These are phyloP conservation scores for Ranitomeya imitator DNA, from an alignment of 2,113 vertebrate species.

Conservation along the genomic window DNA sequence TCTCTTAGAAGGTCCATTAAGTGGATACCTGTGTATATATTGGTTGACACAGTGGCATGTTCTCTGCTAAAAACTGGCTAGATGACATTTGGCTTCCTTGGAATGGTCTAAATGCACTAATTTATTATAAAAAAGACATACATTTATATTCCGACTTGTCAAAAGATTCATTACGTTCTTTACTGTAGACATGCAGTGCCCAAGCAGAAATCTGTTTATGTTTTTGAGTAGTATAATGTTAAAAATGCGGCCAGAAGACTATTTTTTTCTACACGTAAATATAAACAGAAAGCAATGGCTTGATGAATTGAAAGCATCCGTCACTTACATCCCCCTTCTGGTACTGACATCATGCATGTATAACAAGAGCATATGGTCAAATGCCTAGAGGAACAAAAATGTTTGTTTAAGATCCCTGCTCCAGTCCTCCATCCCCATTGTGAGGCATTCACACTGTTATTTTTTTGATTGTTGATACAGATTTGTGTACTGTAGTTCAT, in stretches of 20 bases:
- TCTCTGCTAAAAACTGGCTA: not conserved
- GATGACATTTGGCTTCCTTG: not conserved
- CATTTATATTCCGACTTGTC: not conserved
- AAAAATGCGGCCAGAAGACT: not conserved
- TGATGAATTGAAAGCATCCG: not conserved
- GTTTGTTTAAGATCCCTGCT: constrained; percentile 33
- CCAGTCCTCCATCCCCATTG: not conserved
- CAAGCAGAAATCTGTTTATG: not conserved
- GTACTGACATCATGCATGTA: constrained; percentile 56
- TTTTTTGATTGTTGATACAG: not conserved
- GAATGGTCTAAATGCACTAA: not conserved
- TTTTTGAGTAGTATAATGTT: not conserved
- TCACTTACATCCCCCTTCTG: constrained; percentile 24
- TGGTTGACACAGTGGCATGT: not conserved
- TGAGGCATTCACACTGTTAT: constrained; percentile 10
- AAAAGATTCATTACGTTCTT: too few species aligned
- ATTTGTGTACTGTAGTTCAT: not conserved
- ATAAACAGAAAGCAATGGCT: constrained; percentile 31
- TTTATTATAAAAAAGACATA: not conserved
- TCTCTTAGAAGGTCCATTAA: not conserved
- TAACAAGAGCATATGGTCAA: constrained; percentile 58
- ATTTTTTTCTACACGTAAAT: constrained; percentile 28
- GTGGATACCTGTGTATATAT: too few species aligned
- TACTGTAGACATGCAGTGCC: not conserved
- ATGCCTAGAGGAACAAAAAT: constrained; percentile 51